Evolutionary conservation across 2,797 vertebrate genomes (phyloP), one percentile per base, ranked within the genome.

Genomic region (Poeciliopsis paucimaculata): DNA sequence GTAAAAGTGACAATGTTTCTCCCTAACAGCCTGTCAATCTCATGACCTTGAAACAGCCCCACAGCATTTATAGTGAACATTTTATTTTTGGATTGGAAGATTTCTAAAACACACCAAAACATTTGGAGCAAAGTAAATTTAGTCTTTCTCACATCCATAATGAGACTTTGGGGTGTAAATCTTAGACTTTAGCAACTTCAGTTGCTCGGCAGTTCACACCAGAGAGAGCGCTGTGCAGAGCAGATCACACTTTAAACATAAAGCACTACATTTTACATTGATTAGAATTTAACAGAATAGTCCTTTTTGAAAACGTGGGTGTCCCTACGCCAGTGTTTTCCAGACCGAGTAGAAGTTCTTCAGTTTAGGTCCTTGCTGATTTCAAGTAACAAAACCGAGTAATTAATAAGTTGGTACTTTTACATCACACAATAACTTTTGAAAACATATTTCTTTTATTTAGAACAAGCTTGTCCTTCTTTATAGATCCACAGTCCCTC

Each of bases 21-120:
- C 43, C 26, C 12, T 7, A 46, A 45, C 68, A 72, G 68, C 26
- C 43, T 43, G 46, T 39, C 43, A 34, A 70, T 77, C 74, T 77
- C n/a, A 12, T 84, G 34, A 79, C 82, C 74, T 79, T 77, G 55
- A 79, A 72, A 57, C 46, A 47, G 26, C 34, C 16, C 71, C 36
- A 39, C 16, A 6, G 10, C 34, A 49, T 60, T 34, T 26, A 8
- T 49, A 7, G 9, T 41, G 34, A 46, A 31, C 23, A 3, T 26
- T 75, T 20, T 20, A 18, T n/a, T 13, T 41, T n/a, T 26, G 18
- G 47, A 74, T 39, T 74, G 20, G 46, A 49, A 73, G 16, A 4
- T 72, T 28, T 72, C 18, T 73, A 73, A 49, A 20, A 3, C 34
- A 43, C 23, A 8, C 2, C 12, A 74, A 68, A 68, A 11, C 1